These are phyloP conservation scores for Chironomus tepperi DNA, from an alignment of 1,140 invertebrate species.

Conservation along the genomic window DNA sequence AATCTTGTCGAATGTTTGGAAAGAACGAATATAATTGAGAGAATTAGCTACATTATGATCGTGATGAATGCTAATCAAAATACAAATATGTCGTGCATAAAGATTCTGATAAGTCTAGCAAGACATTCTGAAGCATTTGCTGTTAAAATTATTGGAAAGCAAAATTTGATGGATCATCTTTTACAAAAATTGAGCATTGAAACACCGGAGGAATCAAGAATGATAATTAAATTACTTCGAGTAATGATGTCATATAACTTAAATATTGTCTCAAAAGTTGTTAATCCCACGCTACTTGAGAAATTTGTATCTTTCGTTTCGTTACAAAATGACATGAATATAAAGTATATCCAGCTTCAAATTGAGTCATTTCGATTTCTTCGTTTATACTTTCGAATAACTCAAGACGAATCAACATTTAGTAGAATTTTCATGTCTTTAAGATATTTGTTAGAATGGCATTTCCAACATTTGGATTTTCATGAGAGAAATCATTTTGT, in stretches of 20 bases:
- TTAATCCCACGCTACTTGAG: conserved; percentile 29
- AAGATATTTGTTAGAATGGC: conserved; percentile 37
- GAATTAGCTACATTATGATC: conserved; percentile 62
- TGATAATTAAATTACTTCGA: conserved; percentile 34
- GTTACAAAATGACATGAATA: conserved; percentile 32
- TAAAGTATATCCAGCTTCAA: conserved; percentile 43
- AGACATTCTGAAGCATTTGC: conserved; percentile 55
- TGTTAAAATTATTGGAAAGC: conserved; percentile 46
- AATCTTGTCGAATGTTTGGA: conserved; percentile 64
- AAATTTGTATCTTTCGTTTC: conserved; percentile 33
- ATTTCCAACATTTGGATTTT: conserved; percentile 36
- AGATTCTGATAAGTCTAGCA: conserved; percentile 58
- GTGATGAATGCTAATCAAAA: conserved; percentile 52
- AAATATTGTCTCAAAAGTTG: conserved; percentile 31
- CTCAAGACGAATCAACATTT: conserved; percentile 30
- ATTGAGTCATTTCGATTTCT: conserved; percentile 44
- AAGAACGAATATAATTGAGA: conserved; percentile 65
- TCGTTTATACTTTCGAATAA: conserved; percentile 33
- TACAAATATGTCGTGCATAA: conserved; percentile 55
- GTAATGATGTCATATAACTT: conserved; percentile 34
- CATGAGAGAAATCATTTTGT: conserved; percentile 34
- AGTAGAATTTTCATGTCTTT: conserved; percentile 37
- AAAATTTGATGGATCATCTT: conserved; percentile 49
- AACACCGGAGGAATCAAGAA: conserved; percentile 29
- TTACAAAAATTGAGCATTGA: conserved; percentile 41